Conservation (phyloP, 2,797 vertebrate species). For the Hydrophis major region DNA sequence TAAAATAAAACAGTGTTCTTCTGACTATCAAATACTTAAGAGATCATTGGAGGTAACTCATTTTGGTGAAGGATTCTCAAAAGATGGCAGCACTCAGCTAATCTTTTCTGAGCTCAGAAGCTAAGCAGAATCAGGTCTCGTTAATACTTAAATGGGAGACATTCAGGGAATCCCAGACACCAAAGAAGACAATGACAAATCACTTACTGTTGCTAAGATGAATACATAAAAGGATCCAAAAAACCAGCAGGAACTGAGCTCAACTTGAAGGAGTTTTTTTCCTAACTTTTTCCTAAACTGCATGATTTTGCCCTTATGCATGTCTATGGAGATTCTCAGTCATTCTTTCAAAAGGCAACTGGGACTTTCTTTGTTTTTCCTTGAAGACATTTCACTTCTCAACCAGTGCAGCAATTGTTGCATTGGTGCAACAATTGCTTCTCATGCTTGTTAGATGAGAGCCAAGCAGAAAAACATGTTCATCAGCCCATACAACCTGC, state of each 20-base stretch:
- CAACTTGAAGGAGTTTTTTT: not conserved
- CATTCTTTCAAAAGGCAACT: not conserved
- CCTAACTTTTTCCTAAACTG: not conserved
- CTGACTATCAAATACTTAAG: conserved; percentile 75
- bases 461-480: not conserved
- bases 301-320: not conserved
- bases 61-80: conserved; percentile 5
- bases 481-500: not conserved
- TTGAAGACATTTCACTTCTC: not conserved
- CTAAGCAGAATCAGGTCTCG: not conserved
- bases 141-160: not conserved
- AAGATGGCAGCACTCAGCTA: not conserved
- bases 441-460: not conserved
- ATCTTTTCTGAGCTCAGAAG: not conserved
- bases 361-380: not conserved
- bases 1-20: conserved; percentile 76
- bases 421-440: not conserved
- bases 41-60: conserved; percentile 78
- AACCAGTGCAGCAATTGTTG: not conserved
- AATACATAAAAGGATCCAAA: not conserved
- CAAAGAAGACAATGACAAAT: not conserved
- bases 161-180: not conserved
- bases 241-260: not conserved
- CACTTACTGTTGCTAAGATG: not conserved
- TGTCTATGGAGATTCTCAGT: not conserved